Conservation (phyloP, 2,888 invertebrate genomes). For the Leptopilina drosophilae region DNA sequence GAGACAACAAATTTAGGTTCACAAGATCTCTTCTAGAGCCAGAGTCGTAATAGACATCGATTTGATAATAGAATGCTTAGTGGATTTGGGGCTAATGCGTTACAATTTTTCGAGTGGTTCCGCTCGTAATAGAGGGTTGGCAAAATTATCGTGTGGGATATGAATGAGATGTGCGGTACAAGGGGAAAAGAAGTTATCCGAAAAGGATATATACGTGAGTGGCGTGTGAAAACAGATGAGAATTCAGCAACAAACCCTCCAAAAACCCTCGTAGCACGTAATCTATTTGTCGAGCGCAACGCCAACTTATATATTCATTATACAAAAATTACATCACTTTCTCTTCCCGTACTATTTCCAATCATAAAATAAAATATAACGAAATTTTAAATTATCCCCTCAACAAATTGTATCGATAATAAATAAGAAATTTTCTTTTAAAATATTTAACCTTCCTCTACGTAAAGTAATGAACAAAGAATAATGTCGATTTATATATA, state of each 20-base stretch:
- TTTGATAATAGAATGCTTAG: constrained; percentile 76
- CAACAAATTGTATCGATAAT: no score
- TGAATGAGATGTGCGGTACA: constrained; percentile 18
- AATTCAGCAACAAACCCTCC: constrained; percentile 63
- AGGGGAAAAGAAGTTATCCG: constrained; percentile 68
- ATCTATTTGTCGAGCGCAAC: constrained; percentile 76
- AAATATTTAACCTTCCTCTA: no score
- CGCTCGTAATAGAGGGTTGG: constrained; percentile 44
- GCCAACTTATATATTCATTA: constrained; percentile 47
- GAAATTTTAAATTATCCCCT: no score
- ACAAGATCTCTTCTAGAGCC: constrained; percentile 15
- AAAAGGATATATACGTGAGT: constrained; percentile 75
- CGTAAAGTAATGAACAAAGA: no score
- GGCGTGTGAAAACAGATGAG: constrained; percentile 70
- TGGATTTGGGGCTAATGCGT: constrained; percentile 73
- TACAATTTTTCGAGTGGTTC: constrained; percentile 71
- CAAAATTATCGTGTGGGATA: constrained; percentile 47
- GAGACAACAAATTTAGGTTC: constrained; percentile 25
- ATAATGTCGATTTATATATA: no score
- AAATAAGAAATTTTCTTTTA: no score
- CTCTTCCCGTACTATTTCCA: not conserved
- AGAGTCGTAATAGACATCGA: constrained; percentile 63
- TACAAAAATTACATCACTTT: not conserved
- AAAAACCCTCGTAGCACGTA: constrained; percentile 73
- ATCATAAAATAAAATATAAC: not conserved